Evolutionary conservation across 2,888 invertebrate species (phyloP), one percentile per base, ranked within the genome.

Genomic region (Antheraea assamensis): DNA sequence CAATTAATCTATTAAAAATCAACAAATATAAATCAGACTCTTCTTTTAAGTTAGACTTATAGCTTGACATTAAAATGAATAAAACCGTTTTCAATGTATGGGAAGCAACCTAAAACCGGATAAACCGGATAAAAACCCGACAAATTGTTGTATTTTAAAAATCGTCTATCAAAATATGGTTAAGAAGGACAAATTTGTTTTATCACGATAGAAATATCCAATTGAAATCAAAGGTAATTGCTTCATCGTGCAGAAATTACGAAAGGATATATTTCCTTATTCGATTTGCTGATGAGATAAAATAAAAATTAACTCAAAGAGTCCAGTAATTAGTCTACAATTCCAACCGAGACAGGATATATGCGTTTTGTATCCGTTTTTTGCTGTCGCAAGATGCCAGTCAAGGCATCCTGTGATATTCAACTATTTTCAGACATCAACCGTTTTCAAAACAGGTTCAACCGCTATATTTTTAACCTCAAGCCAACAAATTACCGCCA

Each of bases 391-490:
- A 68, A 35, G 21, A 35, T 68, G 35, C 31, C 35, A 68, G 68
- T 68, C 68, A 68, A 68, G 68, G 35, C 68, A 68, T 68, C 35
- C 68, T 68, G 68, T 35, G 58, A 71, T 74, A 68, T 73, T 75
- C 72, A 52, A 72, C 73, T 79, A 78, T 79, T 80, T 78, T 72
- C 72, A 78, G 75, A 76, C 73, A 72, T 74, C 76, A 77, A 76
- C 78, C 72, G 76, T 76, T 76, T 73, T 58, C 42, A 55, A 74
- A 83, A 83, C 83, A 76, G 77, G 81, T 84, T 82, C 79, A 78
- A 78, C 76, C 75, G 75, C 79, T 78, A 78, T 83, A 79, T 81
- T 83, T 81, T 80, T 77, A 82, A 80, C 78, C 77, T 79, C 78
- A 72, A 77, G 77, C 76, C 71, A 75, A 79, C 79, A 82, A 78